Base-by-base conservation (phyloP, 2,797 vertebrate genomes). In the Anableps anableps region DNA sequence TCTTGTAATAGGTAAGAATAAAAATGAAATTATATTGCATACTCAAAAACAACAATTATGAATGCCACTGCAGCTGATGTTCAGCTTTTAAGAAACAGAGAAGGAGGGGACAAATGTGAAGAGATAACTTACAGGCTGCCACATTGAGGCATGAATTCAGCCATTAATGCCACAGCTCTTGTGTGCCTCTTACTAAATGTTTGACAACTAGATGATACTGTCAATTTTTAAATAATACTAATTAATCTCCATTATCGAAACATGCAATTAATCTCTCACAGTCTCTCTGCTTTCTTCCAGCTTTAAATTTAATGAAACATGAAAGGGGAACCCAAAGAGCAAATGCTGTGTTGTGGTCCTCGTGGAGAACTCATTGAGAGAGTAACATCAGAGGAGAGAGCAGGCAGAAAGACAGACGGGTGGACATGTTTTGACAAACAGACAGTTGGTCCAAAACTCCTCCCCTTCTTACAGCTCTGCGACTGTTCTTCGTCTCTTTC, bases 211-310 rank as follows among this genome's bases (percentile, higher is more conserved):
- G 90, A 89, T 91, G 89, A 94, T 92, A 91, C 86, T 91, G 93
- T 94, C 90, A 94, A 88, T 92, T 91, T 95, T 94, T 95, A 91
- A 95, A 94, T 92, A 93, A 95, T 92, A 91, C 92, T 90, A 94
- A 95, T 94, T 93, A 90, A 93, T 94, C 89, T 94, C 90, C 91
- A 93, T 94, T 92, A 94, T 93, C 87, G 88, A 93, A 94, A 93
- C 94, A 89, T 94, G 92, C 89, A 93, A 94, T 94, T 94, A 92
- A 95, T 94, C 92, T 92, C 87, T 88, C 89, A 87, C 88, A 80
- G 89, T 91, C 91, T 91, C 91, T 83, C 86, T 86, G 85, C 89
- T 88, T 92, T 86, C 62, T 78, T 89, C 86, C 86, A 74, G 66
- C 87, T 89, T 71, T 90, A 83, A 89, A 90, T 94, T 93, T 93